Percentiles rank a stretch among this genome's conserved stretches.
Conservation (phyloP, 2,888 invertebrate species). For the Silvanus unidentatus region DNA sequence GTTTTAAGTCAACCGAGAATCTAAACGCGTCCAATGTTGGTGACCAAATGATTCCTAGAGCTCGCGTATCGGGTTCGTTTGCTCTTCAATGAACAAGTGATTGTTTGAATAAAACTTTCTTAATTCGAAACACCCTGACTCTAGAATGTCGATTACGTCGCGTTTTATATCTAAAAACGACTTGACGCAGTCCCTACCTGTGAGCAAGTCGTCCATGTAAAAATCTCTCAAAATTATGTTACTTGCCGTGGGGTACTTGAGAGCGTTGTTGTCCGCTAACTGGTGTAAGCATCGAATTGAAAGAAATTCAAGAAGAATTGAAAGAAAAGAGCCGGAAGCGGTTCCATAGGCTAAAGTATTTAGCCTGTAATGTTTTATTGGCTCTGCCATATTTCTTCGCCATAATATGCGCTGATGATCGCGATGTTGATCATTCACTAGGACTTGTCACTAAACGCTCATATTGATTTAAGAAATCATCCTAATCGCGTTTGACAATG, state of each 20-base stretch:
- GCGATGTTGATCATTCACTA: conserved; percentile 2
- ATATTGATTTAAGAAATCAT: conserved; percentile 19
- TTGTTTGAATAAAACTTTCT: conserved; percentile 7
- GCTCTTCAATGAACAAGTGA: not conserved
- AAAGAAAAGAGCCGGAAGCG: conserved; percentile 16
- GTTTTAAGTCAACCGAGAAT: not conserved
- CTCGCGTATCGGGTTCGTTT: too few species aligned
- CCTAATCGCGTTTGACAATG: too few species aligned
- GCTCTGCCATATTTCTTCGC: conserved; percentile 9
- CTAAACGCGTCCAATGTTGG: not conserved
- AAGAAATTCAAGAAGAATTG: too few species aligned
- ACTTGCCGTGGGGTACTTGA: conserved; percentile 4
- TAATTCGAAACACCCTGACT: conserved; percentile 2
- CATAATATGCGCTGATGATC: conserved; percentile 15
- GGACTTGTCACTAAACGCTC: conserved; percentile 8
- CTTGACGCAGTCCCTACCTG: not conserved
- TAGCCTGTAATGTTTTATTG: conserved; percentile 12
- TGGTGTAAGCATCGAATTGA: conserved; percentile 14
- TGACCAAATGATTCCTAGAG: conserved; percentile 5
- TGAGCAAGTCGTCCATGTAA: conserved; percentile 14
- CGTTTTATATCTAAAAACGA: too few species aligned
- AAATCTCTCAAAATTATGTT: conserved; percentile 7
- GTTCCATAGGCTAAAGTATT: conserved; percentile 17
- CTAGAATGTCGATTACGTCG: not conserved
- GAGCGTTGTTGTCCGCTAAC: conserved; percentile 9